phyloP scores from a whole-genome alignment of 2,113 vertebrate genomes.

The Cyprinodon brontotheroides region DNA sequence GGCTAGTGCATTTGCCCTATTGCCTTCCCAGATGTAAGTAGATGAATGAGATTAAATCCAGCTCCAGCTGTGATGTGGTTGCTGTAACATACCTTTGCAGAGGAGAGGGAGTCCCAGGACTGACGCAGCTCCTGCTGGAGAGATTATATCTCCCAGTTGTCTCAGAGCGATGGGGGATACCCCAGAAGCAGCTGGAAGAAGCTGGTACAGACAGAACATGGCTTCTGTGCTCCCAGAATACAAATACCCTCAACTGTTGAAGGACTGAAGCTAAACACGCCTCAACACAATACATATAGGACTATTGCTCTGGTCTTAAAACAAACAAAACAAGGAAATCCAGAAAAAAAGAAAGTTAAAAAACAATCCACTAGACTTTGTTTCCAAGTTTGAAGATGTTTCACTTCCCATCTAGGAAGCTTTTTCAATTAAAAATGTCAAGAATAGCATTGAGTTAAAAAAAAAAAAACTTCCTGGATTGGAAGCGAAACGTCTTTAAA shows the following conservation, averaged over 20 bases:
- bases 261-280: neutral
- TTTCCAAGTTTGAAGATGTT: no score
- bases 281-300: neutral
- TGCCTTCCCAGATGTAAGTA: neutral
- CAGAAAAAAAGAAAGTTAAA: neutral
- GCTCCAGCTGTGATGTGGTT: neutral
- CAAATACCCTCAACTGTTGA: neutral
- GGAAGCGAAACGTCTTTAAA: no score
- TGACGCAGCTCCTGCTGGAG: constrained; percentile 9
- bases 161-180: constrained; percentile 1
- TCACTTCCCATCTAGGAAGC: no score
- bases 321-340: neutral
- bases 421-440: no score
- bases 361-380: neutral
- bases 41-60: neutral
- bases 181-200: constrained; percentile 6
- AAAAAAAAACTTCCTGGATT: no score
- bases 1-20: neutral
- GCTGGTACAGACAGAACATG: neutral
- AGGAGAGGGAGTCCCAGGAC: constrained; percentile 5
- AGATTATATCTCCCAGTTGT: constrained; percentile 15
- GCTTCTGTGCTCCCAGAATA: neutral
- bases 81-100: neutral
- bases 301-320: neutral
- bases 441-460: no score